Conservation (phyloP, 2,888 invertebrate genomes). For the Cremastobaeus sp. region DNA sequence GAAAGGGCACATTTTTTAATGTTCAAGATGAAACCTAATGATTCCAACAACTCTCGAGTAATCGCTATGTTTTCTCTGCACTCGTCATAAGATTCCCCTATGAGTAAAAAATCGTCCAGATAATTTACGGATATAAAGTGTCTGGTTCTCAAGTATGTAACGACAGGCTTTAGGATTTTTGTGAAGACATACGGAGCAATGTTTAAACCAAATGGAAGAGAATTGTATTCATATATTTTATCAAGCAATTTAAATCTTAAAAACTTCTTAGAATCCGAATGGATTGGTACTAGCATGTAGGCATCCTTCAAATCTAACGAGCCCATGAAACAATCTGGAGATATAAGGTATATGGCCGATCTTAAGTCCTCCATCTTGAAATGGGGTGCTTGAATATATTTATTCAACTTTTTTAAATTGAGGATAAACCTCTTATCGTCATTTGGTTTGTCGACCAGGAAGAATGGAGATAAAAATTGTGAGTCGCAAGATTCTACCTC, state of each 20-base stretch:
- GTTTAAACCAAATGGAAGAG: constrained; percentile 52
- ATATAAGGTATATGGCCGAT: constrained; percentile 28
- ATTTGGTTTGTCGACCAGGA: constrained; percentile 10
- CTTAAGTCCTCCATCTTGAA: constrained; percentile 57
- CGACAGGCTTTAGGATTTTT: constrained; percentile 44
- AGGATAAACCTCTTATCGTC: constrained; percentile 22
- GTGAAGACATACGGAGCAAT: constrained; percentile 53
- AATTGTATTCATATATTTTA: constrained; percentile 41
- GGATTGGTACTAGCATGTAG: constrained; percentile 39
- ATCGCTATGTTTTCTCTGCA: background rate
- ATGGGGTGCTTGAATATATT: constrained; percentile 38
- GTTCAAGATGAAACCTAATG: background rate
- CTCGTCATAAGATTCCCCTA: constrained; percentile 4
- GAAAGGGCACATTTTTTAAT: background rate
- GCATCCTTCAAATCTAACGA: constrained; percentile 50
- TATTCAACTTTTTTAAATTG: constrained; percentile 51
- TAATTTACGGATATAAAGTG: constrained; percentile 39
- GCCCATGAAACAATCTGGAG: constrained; percentile 25
- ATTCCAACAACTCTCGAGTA: background rate
- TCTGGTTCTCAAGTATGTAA: constrained; percentile 12
- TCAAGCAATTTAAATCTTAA: constrained; percentile 44
- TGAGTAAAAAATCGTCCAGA: constrained; percentile 48
- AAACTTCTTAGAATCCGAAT: constrained; percentile 32
- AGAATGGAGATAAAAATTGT: constrained; percentile 10
- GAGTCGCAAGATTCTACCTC: background rate